phyloP scores from a whole-genome alignment of 2,797 vertebrate species.

The Remorina albescens region DNA sequence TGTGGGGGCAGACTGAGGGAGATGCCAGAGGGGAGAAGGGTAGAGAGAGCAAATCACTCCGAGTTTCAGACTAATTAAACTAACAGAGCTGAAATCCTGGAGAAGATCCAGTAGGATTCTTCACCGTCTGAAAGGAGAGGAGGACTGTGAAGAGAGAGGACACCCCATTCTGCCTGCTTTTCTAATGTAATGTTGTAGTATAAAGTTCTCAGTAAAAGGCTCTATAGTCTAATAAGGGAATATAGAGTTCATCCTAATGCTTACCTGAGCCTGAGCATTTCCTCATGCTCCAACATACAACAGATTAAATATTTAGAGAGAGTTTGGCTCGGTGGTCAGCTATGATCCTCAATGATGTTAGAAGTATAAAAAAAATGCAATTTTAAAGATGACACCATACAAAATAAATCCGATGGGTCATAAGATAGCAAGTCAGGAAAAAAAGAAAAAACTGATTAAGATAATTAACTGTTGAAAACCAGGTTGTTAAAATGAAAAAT shows the following conservation, averaged over 20 bases:
- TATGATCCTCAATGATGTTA: background rate
- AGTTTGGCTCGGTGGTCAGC: background rate
- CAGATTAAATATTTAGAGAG: background rate
- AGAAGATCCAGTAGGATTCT: constrained; percentile 14
- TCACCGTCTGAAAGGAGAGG: background rate
- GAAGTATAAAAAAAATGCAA: no score
- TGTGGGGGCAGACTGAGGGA: background rate
- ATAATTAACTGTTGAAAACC: background rate
- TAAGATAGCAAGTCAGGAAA: no score
- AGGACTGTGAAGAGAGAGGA: background rate
- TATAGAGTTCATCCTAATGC: background rate
- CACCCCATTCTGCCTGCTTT: background rate
- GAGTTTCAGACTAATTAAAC: constrained; percentile 4
- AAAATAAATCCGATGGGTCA: no score
- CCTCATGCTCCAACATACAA: background rate
- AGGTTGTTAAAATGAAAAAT: background rate
- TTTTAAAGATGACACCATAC: no score
- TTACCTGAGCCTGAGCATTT: background rate
- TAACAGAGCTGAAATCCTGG: constrained; percentile 26
- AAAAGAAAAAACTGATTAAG: background rate
- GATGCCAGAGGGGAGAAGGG: background rate
- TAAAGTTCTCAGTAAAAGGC: background rate
- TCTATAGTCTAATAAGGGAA: background rate
- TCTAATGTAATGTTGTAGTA: background rate
- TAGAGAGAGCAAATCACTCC: background rate